Evolutionary conservation across 2,888 invertebrate genomes (phyloP), one percentile per base, ranked within the genome.

Genomic region (Caenorhabditis sp.): DNA sequence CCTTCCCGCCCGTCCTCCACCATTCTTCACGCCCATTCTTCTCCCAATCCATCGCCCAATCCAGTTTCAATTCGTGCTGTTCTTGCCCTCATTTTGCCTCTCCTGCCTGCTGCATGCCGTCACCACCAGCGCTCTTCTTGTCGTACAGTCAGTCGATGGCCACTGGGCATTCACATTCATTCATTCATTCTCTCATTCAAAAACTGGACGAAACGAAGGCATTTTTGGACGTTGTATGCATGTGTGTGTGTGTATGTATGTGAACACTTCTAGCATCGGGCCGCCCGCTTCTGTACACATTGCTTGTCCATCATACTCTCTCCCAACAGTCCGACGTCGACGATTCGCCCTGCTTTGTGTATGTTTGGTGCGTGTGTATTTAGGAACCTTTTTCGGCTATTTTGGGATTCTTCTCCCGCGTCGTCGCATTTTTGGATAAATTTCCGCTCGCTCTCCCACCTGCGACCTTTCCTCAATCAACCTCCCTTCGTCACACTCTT

Each of bases 21-120:
- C 40, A 32, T n/a, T n/a, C n/a, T n/a, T n/a, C n/a, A n/a, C n/a
- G n/a, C n/a, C n/a, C n/a, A n/a, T n/a, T 74, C 74, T 65, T 56
- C 74, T 58, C 74, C 67, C 58, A 51, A 56, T 58, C 55, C 51
- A 74, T n/a, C n/a, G 51, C 40, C 61, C 35, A 67, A 76, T 76
- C 76, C 76, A 76, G 76, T 76, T 76, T 76, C 76, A 76, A 76
- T 67, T 76, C 58, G 58, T 72, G 47, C 67, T 76, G 76, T 76
- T 76, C 76, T 67, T 76, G 76, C 67, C 76, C 76, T 76, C 76
- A 76, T 76, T 76, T 67, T 67, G 61, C 69, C 56, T 56, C 64
- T 72, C 64, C 72, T 72, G n/a, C n/a, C n/a, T n/a, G n/a, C n/a
- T 56, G 56, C 72, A 72, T 72, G 72, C 51, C 50, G 61, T 44